A percentile compares a stretch with the other conserved stretches of the same genome.
These are phyloP conservation scores for Ptychodera flava DNA, from an alignment of 35 echinoderm and acorn worm species.

Conservation along the genomic window DNA sequence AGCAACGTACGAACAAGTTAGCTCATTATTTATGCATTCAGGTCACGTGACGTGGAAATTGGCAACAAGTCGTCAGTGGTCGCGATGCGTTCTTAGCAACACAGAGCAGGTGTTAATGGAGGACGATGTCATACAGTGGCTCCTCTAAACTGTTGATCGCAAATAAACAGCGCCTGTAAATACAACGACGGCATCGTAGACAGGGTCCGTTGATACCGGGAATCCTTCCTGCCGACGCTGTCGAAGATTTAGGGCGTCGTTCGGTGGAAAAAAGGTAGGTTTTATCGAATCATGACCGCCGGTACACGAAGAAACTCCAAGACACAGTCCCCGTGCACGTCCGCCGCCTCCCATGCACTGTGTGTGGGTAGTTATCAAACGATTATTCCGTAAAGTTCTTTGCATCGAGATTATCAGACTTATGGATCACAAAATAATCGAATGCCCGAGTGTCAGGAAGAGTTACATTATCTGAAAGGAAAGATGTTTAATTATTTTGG, in stretches of 20 bases:
- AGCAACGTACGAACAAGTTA: neutral
- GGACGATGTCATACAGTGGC: neutral
- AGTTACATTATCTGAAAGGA: too few species aligned
- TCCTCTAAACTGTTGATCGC: neutral
- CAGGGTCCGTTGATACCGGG: neutral
- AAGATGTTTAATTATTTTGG: too few species aligned
- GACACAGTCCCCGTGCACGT: neutral
- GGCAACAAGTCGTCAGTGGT: neutral
- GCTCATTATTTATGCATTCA: neutral
- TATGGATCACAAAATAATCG: too few species aligned
- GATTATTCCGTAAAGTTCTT: too few species aligned
- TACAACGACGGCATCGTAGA: neutral
- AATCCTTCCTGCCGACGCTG: neutral
- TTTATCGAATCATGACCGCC: neutral
- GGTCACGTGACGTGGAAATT: neutral
- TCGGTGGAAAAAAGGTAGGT: neutral
- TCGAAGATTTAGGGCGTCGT: neutral
- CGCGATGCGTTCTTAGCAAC: neutral
- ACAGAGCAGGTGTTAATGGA: neutral
- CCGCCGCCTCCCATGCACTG: too few species aligned
- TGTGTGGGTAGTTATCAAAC: too few species aligned
- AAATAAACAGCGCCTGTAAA: neutral
- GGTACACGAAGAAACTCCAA: neutral
- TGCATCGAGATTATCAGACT: too few species aligned
- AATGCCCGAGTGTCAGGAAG: too few species aligned